Conservation (phyloP, 2,113 vertebrate species). For the Barnardius zonarius region DNA sequence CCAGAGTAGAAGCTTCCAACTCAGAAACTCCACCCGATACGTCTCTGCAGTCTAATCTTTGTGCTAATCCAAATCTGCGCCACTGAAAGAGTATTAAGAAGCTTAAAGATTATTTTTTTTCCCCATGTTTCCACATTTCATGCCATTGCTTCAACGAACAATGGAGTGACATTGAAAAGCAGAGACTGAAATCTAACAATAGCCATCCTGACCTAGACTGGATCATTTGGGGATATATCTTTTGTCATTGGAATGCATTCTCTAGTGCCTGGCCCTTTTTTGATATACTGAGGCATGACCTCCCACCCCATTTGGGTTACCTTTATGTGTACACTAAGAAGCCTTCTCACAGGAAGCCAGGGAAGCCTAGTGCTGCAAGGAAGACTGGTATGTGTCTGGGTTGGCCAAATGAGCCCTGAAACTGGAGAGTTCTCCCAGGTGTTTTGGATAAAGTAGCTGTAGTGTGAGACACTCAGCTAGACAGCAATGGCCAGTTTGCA, state of each 20-base stretch:
- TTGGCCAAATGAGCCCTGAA: background rate
- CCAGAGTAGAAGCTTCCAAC: background rate
- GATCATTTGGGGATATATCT: background rate
- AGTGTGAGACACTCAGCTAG: background rate
- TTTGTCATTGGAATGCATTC: background rate
- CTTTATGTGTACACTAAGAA: background rate
- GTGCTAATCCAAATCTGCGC: background rate
- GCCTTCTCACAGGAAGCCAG: background rate
- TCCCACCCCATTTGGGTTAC: fast-evolving
- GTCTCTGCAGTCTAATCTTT: background rate
- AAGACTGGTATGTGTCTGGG: background rate
- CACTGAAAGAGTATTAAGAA: background rate
- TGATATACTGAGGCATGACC: background rate
- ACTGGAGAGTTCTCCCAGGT: background rate
- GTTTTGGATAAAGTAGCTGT: background rate
- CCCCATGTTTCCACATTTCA: background rate
- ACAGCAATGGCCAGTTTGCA: background rate
- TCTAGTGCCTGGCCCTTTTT: background rate
- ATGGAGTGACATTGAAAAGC: background rate
- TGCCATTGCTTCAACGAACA: background rate
- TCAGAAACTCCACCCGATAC: background rate
- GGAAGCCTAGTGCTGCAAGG: background rate
- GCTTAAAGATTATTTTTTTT: background rate
- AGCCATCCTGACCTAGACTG: background rate
- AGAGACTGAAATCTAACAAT: background rate